Evolutionary conservation across 2,888 invertebrate species (phyloP).

Genomic region (Cryptosula pallasiana): DNA sequence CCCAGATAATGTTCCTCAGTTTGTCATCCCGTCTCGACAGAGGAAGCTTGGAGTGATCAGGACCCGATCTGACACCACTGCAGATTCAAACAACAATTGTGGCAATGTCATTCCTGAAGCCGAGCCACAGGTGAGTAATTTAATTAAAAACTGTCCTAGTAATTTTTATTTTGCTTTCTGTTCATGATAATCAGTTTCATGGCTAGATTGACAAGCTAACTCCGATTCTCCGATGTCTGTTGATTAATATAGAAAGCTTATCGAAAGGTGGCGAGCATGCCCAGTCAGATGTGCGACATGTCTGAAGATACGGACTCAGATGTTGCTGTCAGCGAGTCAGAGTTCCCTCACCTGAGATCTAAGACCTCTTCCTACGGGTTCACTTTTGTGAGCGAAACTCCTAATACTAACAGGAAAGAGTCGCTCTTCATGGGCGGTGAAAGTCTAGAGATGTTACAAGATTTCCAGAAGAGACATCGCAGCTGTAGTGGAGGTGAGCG

Average conservation of each 20-base stretch:
- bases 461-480: not conserved
- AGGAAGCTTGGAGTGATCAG: not conserved
- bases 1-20: not conserved
- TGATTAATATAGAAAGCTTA: too few species aligned
- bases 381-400: not conserved
- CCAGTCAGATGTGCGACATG: not conserved
- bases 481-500: not conserved
- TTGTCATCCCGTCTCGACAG: not conserved
- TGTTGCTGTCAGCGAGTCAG: not conserved
- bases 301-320: not conserved
- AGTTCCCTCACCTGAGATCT: not conserved
- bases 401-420: not conserved
- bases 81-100: too few species aligned
- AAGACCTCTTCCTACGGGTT: constrained; percentile 1
- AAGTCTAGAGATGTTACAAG: not conserved
- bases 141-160: too few species aligned
- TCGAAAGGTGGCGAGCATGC: not conserved
- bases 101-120: too few species aligned
- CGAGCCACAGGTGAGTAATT: too few species aligned
- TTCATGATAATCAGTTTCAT: too few species aligned
- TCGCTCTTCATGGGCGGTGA: not conserved
- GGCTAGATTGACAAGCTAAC: too few species aligned
- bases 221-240: too few species aligned
- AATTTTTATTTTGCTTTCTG: too few species aligned
- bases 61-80: not conserved